Evolutionary conservation across 2,888 invertebrate genomes (phyloP).

Genomic region (Chrysodeixis includens): DNA sequence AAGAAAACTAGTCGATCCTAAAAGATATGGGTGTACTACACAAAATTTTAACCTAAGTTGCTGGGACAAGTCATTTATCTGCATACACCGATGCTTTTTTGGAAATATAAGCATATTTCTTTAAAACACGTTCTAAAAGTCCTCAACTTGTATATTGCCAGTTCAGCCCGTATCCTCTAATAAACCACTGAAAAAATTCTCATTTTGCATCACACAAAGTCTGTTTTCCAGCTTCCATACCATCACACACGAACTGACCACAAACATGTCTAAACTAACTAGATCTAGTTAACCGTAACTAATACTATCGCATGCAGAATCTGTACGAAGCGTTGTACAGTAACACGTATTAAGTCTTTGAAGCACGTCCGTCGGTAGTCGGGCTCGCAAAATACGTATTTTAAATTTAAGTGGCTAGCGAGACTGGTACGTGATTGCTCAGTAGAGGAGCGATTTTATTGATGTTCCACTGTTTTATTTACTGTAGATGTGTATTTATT

Average conservation of each 20-base stretch:
- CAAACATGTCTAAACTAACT: neutral
- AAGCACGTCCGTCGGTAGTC: conserved; percentile 41
- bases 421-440: conserved; percentile 43
- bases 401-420: conserved; percentile 44
- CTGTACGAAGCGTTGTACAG: neutral
- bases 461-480: conserved; percentile 6
- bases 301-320: neutral
- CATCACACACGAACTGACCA: neutral
- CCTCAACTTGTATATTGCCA: too few relatives aligned
- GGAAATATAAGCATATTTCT: too few relatives aligned
- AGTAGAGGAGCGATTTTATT: conserved; percentile 27
- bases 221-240: too few relatives aligned
- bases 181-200: too few relatives aligned
- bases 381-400: conserved; percentile 47
- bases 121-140: too few relatives aligned
- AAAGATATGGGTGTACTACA: too few relatives aligned
- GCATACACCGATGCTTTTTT: too few relatives aligned
- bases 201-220: too few relatives aligned
- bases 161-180: too few relatives aligned
- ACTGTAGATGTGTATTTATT: neutral
- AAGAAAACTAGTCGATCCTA: too few relatives aligned
- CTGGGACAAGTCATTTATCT: too few relatives aligned
- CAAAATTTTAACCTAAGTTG: too few relatives aligned
- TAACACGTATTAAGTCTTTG: conserved; percentile 14
- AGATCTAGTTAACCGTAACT: neutral